A percentile compares a stretch with the other conserved stretches of the same genome.
Conservation (phyloP, 2,797 vertebrate genomes). For the Clamator glandarius region DNA sequence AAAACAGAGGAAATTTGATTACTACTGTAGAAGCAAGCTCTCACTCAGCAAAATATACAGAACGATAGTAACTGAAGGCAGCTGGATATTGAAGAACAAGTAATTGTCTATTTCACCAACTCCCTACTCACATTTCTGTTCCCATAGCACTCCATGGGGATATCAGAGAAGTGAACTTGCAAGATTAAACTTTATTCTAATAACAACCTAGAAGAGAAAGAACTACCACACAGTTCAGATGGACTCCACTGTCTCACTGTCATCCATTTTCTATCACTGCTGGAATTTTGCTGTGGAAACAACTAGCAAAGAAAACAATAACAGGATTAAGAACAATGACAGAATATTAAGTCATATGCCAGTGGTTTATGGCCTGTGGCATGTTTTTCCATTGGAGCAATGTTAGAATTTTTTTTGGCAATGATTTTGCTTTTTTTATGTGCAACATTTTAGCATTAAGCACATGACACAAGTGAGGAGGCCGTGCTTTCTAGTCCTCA, state of each 20-base stretch:
- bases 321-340: constrained; percentile 61
- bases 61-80: background rate
- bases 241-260: background rate
- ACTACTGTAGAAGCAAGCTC: background rate
- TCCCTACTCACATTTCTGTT: background rate
- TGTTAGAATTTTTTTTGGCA: background rate
- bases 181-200: background rate
- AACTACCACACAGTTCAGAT: background rate
- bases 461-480: background rate
- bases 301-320: constrained; percentile 62
- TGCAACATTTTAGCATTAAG: background rate
- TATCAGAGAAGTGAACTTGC: background rate
- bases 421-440: background rate
- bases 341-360: constrained; percentile 29
- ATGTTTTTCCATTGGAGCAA: background rate
- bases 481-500: background rate
- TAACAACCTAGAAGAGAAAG: background rate
- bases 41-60: background rate
- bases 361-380: constrained; percentile 23
- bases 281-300: constrained; percentile 63
- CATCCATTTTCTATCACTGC: constrained; percentile 13
- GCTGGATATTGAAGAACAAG: background rate
- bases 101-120: background rate
- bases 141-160: background rate
- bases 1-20: background rate